phyloP scores from a whole-genome alignment of 2,888 invertebrate species.

The Dolichopus griseipennis region DNA sequence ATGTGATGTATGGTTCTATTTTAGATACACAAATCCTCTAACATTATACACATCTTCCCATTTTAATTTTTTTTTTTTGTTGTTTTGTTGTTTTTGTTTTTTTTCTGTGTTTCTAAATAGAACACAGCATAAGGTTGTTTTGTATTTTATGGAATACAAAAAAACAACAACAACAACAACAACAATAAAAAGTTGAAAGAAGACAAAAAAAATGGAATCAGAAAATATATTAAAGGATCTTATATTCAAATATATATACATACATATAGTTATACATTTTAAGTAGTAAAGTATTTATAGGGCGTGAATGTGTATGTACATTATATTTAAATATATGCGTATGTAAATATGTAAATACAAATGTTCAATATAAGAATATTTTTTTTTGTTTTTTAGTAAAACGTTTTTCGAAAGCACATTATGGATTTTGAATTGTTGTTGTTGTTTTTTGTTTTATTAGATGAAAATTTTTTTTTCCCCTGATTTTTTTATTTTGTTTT shows the following conservation, averaged over 20 bases:
- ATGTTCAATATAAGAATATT: too few species aligned
- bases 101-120: too few species aligned
- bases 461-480: too few species aligned
- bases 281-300: background rate
- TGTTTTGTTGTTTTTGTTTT: too few species aligned
- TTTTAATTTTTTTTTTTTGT: background rate
- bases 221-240: background rate
- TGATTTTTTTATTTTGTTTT: too few species aligned
- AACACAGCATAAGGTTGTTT: background rate
- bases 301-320: background rate
- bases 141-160: background rate
- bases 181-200: background rate
- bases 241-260: background rate
- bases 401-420: too few species aligned
- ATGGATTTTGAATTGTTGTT: too few species aligned
- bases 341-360: too few species aligned
- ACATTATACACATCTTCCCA: background rate
- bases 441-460: too few species aligned
- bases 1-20: conserved; percentile 40
- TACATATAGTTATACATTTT: background rate
- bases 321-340: background rate
- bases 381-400: too few species aligned
- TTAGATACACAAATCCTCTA: conserved; percentile 2
- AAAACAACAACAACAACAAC: too few species aligned
- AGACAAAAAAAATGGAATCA: background rate